Percentiles rank a stretch among this genome's conserved stretches.
phyloP scores from a whole-genome alignment of 2,888 invertebrate genomes.

The Gibbula magus region DNA sequence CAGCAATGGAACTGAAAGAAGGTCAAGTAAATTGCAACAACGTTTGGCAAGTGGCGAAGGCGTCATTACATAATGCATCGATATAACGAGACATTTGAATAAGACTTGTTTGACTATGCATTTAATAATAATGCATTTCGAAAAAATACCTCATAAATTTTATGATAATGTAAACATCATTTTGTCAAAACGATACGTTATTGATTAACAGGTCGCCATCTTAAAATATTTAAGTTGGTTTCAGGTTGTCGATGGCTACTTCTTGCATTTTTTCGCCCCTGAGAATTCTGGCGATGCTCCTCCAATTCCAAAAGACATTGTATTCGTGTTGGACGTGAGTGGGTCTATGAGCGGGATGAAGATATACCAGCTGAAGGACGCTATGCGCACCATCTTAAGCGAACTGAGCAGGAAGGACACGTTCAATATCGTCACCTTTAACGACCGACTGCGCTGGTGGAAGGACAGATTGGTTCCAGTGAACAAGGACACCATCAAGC shows the following conservation, averaged over 20 bases:
- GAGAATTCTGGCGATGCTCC: slow-evolving; percentile 79
- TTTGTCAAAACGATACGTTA: no score
- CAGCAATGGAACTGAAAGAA: no score
- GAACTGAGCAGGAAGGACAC: slow-evolving; percentile 59
- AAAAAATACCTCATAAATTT: no score
- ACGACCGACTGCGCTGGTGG: slow-evolving; percentile 49
- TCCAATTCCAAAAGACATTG: slow-evolving; percentile 79
- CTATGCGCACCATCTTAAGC: slow-evolving; percentile 58
- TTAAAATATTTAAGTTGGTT: not conserved
- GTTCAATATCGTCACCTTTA: slow-evolving; percentile 63
- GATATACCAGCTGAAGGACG: slow-evolving; percentile 79
- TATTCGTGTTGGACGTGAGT: slow-evolving; percentile 86
- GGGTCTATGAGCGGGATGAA: slow-evolving; percentile 85
- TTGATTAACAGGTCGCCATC: no score
- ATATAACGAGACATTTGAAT: no score
- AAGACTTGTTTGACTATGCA: no score
- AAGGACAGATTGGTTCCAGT: slow-evolving; percentile 45
- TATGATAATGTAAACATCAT: no score
- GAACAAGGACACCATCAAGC: slow-evolving; percentile 35
- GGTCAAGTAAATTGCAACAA: no score
- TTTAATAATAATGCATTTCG: no score
- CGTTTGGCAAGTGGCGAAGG: no score
- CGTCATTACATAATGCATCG: no score
- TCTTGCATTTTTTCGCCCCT: slow-evolving; percentile 86
- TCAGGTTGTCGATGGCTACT: slow-evolving; percentile 80